Evolutionary conservation across 2,888 invertebrate genomes (phyloP), one percentile per base, ranked within the genome.

Genomic region (Luffia ferchaultella): DNA sequence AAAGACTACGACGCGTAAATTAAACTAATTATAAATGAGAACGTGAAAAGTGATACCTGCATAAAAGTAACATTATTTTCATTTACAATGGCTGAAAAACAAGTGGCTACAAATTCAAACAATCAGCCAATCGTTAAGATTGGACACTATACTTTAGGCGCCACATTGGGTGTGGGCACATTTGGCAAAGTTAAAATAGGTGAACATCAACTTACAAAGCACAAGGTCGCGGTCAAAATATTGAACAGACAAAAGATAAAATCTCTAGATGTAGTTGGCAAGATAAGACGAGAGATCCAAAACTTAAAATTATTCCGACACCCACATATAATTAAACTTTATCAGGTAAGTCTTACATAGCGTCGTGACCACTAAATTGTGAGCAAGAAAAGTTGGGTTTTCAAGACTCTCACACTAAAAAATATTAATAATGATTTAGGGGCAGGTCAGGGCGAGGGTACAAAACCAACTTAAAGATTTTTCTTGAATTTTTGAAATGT

Each of bases 131-230:
- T 93, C 57, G 93, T 97, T 40, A 97, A 97, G 86, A 99, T 98
- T 68, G 99, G 99, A 0, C 98, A 98, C 77, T 99, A 99, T 76
- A 93, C 96, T 50, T 84, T 99, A 48, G 98, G 98, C 1, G 76
- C 78, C 40, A 88, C 88, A 1, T 86, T 99, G 44, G 99, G 99
- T 41, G 96, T 97, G 41, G 99, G 99, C 20, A 99, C 99, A 2
- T 99, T 99, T 83, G 99, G 99, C 52, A 99, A 99, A 87, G 99
- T 99, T 1, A 99, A 99, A 87, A 97, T 98, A 66, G 99, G 98
- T 9, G 96, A 96, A 68, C 99, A 99, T 85, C 96, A 97, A 66
- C 82, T 97, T 54, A 99, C 99, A 1, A 95, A 95, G 60, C 98
- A 99, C 77, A 98, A 98, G 82, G 99, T 99, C 44, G 99, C 99